phyloP scores from a whole-genome alignment of 2,888 invertebrate species.

The Agrotis exclamationis region DNA sequence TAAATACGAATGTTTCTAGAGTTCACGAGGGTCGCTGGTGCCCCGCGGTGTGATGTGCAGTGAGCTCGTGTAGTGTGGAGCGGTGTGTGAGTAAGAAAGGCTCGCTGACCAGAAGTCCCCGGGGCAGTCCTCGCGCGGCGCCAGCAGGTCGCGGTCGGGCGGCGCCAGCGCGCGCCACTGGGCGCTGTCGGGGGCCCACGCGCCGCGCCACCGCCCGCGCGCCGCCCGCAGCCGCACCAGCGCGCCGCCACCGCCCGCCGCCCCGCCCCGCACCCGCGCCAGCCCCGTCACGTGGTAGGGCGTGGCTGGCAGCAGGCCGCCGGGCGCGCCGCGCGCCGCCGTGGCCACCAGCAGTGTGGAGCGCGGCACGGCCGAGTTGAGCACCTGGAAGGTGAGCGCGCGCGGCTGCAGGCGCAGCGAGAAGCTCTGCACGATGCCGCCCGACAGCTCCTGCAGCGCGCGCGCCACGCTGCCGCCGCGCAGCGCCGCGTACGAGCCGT shows the following conservation, averaged over 20 bases:
- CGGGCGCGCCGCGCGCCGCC: slow-evolving; percentile 73
- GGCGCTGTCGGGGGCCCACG: slow-evolving; percentile 93
- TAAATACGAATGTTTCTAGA: too few relatives aligned
- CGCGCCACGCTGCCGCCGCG: slow-evolving; percentile 91
- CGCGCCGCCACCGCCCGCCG: slow-evolving; percentile 90
- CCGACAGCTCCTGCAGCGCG: slow-evolving; percentile 94
- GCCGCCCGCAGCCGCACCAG: slow-evolving; percentile 91
- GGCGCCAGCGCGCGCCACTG: slow-evolving; percentile 93
- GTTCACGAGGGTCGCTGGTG: too few relatives aligned
- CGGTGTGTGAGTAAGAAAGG: not conserved
- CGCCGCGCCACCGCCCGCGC: slow-evolving; percentile 90
- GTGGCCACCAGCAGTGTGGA: slow-evolving; percentile 93
- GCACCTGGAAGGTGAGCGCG: slow-evolving; percentile 92
- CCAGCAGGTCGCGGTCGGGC: slow-evolving; percentile 91
- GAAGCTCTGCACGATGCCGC: slow-evolving; percentile 95
- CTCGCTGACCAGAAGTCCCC: slow-evolving; percentile 73
- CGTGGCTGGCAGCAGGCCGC: slow-evolving; percentile 93
- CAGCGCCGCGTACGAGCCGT: slow-evolving; percentile 93
- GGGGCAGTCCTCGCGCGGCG: slow-evolving; percentile 88
- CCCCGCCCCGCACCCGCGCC: slow-evolving; percentile 92
- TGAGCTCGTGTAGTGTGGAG: not conserved
- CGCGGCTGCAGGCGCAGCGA: slow-evolving; percentile 92
- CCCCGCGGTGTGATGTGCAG: not conserved
- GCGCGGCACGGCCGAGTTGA: slow-evolving; percentile 93
- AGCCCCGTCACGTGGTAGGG: slow-evolving; percentile 94